phyloP scores from a whole-genome alignment of 2,888 invertebrate species.

The Campopleginae sp. region DNA sequence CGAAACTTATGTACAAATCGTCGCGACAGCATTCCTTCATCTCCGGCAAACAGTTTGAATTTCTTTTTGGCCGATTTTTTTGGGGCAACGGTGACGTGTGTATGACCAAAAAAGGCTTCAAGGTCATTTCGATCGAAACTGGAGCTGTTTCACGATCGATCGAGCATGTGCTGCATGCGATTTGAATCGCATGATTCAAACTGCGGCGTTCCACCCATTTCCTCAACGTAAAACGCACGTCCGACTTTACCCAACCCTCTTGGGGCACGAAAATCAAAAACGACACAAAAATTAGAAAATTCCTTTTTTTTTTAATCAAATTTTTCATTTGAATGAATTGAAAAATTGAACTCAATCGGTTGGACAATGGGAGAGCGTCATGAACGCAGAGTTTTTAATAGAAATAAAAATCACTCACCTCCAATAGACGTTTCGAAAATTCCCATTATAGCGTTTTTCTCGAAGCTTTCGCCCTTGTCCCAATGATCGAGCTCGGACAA shows the following conservation, averaged over 20 bases:
- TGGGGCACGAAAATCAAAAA: slow-evolving; percentile 67
- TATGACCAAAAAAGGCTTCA: slow-evolving; percentile 91
- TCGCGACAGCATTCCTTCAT: slow-evolving; percentile 93
- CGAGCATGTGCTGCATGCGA: slow-evolving; percentile 91
- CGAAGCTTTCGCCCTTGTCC: slow-evolving; percentile 88
- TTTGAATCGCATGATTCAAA: slow-evolving; percentile 89
- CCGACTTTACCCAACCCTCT: slow-evolving; percentile 93
- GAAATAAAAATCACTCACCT: slow-evolving; percentile 82
- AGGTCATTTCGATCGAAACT: slow-evolving; percentile 89
- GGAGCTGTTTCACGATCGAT: slow-evolving; percentile 88
- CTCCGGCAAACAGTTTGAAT: slow-evolving; percentile 89
- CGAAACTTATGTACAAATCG: slow-evolving; percentile 92
- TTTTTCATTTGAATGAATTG: too few species aligned
- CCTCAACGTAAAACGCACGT: slow-evolving; percentile 90
- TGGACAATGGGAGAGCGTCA: background rate
- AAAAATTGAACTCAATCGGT: background rate
- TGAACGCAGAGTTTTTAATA: background rate
- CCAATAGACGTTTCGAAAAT: slow-evolving; percentile 91
- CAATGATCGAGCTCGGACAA: slow-evolving; percentile 92
- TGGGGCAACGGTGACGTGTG: slow-evolving; percentile 90
- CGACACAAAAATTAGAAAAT: background rate
- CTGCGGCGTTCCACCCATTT: slow-evolving; percentile 91
- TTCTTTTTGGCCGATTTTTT: slow-evolving; percentile 87
- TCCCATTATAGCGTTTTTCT: slow-evolving; percentile 91
- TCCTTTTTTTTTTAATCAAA: background rate